These are phyloP conservation scores for Listronotus bonariensis DNA, from an alignment of 1,140 invertebrate genomes.

Conservation along the genomic window DNA sequence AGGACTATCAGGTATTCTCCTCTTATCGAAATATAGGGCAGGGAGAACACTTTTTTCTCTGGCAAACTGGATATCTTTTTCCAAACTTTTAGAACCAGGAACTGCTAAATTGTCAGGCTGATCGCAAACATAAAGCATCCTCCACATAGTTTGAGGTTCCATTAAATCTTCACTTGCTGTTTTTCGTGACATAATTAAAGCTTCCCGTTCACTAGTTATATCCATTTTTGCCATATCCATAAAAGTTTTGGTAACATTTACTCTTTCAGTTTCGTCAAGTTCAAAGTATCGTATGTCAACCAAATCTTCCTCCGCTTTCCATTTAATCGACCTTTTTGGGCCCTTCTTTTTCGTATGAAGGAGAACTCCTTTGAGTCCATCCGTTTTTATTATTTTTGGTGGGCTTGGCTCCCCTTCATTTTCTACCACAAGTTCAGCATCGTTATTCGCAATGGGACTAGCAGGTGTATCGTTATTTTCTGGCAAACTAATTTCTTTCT, in stretches of 20 bases:
- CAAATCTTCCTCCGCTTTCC: conserved; percentile 80
- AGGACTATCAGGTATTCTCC: conserved; percentile 85
- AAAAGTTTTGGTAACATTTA: conserved; percentile 92
- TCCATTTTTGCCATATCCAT: conserved; percentile 92
- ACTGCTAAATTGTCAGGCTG: conserved; percentile 66
- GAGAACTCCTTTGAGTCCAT: conserved; percentile 48
- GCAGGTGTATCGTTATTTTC: conserved; percentile 34
- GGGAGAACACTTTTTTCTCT: conserved; percentile 82
- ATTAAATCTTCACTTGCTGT: conserved; percentile 76
- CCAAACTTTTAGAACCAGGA: conserved; percentile 79
- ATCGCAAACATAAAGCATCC: conserved; percentile 70
- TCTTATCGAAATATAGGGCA: conserved; percentile 82
- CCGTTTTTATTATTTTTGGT: not conserved
- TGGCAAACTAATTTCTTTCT: conserved; percentile 52
- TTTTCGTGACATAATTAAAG: conserved; percentile 73
- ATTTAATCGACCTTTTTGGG: conserved; percentile 81
- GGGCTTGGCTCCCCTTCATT: conserved; percentile 11
- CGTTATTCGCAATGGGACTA: conserved; percentile 39
- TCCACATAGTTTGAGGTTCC: conserved; percentile 77
- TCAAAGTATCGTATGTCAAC: conserved; percentile 87
- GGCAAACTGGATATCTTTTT: conserved; percentile 84
- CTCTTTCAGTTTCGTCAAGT: conserved; percentile 90
- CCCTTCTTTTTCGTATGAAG: conserved; percentile 62
- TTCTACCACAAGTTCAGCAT: conserved; percentile 18
- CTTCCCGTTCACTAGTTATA: conserved; percentile 81